These are phyloP conservation scores for Drosophila robusta DNA, from an alignment of 2,888 invertebrate species.

Conservation along the genomic window DNA sequence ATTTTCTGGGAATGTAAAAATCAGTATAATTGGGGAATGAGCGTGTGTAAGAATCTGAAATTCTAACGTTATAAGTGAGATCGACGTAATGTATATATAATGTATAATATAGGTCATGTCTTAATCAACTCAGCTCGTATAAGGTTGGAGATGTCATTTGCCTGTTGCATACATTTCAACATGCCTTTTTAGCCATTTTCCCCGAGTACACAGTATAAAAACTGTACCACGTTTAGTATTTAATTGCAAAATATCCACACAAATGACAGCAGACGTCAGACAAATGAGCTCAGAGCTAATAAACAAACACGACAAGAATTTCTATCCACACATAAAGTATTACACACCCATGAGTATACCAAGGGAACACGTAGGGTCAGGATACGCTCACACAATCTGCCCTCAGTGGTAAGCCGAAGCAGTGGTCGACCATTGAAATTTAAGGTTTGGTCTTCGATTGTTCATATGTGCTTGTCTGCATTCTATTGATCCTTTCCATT, in stretches of 20 bases:
- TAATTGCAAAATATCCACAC: constrained; percentile 15
- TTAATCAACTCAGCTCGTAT: background rate
- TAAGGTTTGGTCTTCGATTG: constrained; percentile 42
- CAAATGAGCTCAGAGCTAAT: constrained; percentile 36
- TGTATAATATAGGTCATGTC: no score
- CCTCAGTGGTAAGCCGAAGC: constrained; percentile 69
- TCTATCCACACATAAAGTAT: constrained; percentile 18
- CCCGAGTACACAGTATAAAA: background rate
- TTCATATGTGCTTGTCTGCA: constrained; percentile 24
- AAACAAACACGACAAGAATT: constrained; percentile 22
- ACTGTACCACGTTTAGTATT: constrained; percentile 2
- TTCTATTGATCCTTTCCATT: constrained; percentile 53
- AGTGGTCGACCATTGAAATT: constrained; percentile 74
- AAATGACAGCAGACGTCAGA: constrained; percentile 21
- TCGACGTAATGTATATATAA: background rate
- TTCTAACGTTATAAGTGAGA: no score
- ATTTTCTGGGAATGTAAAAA: no score
- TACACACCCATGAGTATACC: constrained; percentile 61
- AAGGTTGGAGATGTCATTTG: background rate
- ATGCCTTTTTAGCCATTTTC: background rate
- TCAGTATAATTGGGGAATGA: no score
- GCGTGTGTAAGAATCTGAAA: no score
- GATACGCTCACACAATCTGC: constrained; percentile 49
- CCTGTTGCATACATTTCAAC: background rate
- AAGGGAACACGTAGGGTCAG: constrained; percentile 42